Base-by-base conservation (phyloP, 2,888 invertebrate species). In the Lithophane ornitopus region DNA sequence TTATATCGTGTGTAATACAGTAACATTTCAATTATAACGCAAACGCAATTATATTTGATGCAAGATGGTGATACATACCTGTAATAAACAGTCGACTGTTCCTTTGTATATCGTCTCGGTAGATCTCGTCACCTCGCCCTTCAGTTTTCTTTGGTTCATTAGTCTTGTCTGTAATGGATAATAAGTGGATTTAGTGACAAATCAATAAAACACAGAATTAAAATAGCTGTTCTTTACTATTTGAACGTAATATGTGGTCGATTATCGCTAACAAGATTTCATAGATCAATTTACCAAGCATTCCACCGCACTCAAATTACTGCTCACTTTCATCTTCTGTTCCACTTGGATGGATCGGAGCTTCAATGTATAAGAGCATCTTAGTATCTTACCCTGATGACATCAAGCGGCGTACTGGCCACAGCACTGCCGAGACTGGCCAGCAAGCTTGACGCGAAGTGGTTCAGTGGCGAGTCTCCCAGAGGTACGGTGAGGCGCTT, bases 391-490 rank as follows among this genome's bases (percentile, higher is more conserved):
- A 99, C 99, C 96, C 99, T 97, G 80, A 99, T 97, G 80, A 99
- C 99, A 95, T 99, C 99, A 76, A 99, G 98, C 49, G 99, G 99
- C 75, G 99, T 99, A 77, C 99, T 99, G 78, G 99, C 99, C 80
- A 99, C 97, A 52, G 99, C 99, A 92, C 99, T 99, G 85, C 98
- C 98, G 90, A 99, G 97, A 92, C 99, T 99, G 85, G 99, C 99
- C 89, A 98, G 97, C 94, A 99, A 98, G 96, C 99, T 99, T 82
- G 99, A 98, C 88, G 98, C 96, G 93, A 99, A 98, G 97, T 99
- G 99, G 96, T 99, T 99, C 71, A 97, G 95, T 76, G 98, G 97
- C 88, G 97, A 97, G 97, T 99, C 98, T 11, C 98, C 98, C 85
- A 99, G 97, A 65, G 97, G 87, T 28, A 95, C 96, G 92, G 97